Evolutionary conservation across 2,113 vertebrate species (phyloP).

Genomic region (Coracopsis vasa): DNA sequence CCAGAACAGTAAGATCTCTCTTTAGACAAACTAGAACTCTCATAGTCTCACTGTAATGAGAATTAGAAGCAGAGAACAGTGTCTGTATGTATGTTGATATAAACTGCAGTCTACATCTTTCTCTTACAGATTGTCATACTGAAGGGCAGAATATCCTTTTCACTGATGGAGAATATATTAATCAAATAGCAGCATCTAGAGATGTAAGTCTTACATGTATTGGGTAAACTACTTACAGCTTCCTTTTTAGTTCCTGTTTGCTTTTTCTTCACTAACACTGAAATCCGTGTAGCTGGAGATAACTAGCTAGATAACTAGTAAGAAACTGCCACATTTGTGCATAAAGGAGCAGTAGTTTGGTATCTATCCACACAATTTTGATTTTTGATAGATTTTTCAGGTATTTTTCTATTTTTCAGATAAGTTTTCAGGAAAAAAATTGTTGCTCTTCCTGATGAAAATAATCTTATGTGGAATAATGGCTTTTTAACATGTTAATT

Average conservation of each 20-base stretch:
- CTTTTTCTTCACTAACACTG: neutral
- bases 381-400: neutral
- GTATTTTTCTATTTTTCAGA: neutral
- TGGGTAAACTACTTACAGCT: neutral
- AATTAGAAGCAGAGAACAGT: neutral
- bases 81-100: neutral
- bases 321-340: neutral
- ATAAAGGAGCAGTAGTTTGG: neutral
- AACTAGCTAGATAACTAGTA: neutral
- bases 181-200: conserved; percentile 98
- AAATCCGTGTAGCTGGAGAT: neutral
- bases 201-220: conserved; percentile 81
- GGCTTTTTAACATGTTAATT: neutral
- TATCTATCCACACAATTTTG: neutral
- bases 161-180: conserved; percentile 97
- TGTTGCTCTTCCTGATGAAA: neutral
- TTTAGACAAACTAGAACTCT: neutral
- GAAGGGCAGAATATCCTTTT: conserved; percentile 98
- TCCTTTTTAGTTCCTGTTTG: neutral
- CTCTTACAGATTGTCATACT: conserved; percentile 85
- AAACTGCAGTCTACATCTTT: conserved; percentile 6
- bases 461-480: neutral
- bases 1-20: neutral
- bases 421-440: neutral
- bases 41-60: neutral